Percentiles rank a stretch among this genome's conserved stretches.
Evolutionary conservation across 2,797 vertebrate genomes (phyloP).

Genomic region (Holocentrus rufus): DNA sequence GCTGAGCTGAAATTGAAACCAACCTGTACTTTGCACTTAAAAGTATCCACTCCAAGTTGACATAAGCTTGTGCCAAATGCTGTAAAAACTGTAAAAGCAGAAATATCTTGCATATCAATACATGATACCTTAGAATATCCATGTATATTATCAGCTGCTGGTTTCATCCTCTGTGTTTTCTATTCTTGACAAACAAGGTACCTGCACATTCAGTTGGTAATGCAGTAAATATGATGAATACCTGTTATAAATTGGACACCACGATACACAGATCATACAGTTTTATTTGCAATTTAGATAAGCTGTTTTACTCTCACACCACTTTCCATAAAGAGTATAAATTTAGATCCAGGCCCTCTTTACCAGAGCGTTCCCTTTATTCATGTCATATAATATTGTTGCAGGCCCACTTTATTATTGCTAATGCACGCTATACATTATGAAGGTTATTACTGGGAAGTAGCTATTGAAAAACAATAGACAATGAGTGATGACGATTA

Average conservation of each 20-base stretch:
- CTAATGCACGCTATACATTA: neutral
- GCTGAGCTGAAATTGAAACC: constrained; percentile 32
- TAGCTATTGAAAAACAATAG: neutral
- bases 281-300: neutral
- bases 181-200: neutral
- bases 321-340: neutral
- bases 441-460: neutral
- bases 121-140: neutral
- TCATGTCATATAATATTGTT: neutral
- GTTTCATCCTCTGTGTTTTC: neutral
- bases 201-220: too few relatives aligned
- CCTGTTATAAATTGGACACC: neutral
- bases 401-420: neutral
- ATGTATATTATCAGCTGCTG: neutral
- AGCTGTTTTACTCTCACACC: neutral
- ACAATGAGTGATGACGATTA: too few relatives aligned
- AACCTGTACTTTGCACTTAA: constrained; percentile 28
- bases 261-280: neutral
- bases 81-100: neutral
- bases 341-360: neutral
- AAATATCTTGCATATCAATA: neutral
- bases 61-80: neutral
- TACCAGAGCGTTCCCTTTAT: neutral
- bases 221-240: too few relatives aligned
- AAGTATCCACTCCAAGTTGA: constrained; percentile 2